Conservation (phyloP, 1,140 invertebrate species). For the Habropoda laboriosa region DNA sequence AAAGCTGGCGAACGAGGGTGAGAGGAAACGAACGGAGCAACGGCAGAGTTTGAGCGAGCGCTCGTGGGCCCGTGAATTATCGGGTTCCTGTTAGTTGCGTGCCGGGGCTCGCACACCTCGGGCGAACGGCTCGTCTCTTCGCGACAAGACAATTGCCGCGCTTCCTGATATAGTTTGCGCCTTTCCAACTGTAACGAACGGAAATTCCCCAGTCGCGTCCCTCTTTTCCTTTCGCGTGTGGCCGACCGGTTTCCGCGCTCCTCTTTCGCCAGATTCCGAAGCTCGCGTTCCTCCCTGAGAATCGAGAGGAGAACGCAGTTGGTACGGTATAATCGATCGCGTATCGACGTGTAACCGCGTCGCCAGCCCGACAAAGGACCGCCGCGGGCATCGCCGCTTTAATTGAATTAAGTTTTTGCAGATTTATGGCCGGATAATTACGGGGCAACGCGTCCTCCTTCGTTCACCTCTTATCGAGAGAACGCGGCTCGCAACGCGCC, state of each 20-base stretch:
- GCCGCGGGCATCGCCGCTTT: neutral
- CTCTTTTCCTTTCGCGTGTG: constrained; percentile 29
- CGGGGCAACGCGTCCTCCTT: constrained; percentile 16
- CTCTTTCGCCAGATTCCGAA: no score
- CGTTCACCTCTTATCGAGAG: constrained; percentile 23
- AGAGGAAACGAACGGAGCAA: neutral
- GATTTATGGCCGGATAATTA: constrained; percentile 43
- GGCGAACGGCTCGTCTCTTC: constrained; percentile 70
- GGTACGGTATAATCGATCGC: no score
- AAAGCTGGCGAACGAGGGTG: neutral
- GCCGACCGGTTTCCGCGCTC: no score
- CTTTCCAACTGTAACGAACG: constrained; percentile 71
- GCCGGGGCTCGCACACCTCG: constrained; percentile 72
- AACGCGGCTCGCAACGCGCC: constrained; percentile 20
- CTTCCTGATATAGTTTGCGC: constrained; percentile 75
- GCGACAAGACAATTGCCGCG: constrained; percentile 78
- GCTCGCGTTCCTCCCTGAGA: no score
- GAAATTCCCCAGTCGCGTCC: constrained; percentile 31
- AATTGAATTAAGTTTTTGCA: constrained; percentile 41
- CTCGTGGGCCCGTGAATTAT: constrained; percentile 70
- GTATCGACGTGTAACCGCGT: no score
- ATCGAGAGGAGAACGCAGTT: no score
- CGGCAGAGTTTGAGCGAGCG: neutral
- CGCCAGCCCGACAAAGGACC: neutral
- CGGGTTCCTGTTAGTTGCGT: constrained; percentile 78